A percentile compares a stretch with the other conserved stretches of the same genome.
phyloP scores from a whole-genome alignment of 1,140 invertebrate species.

The Pseudomyrmex pallidus region DNA sequence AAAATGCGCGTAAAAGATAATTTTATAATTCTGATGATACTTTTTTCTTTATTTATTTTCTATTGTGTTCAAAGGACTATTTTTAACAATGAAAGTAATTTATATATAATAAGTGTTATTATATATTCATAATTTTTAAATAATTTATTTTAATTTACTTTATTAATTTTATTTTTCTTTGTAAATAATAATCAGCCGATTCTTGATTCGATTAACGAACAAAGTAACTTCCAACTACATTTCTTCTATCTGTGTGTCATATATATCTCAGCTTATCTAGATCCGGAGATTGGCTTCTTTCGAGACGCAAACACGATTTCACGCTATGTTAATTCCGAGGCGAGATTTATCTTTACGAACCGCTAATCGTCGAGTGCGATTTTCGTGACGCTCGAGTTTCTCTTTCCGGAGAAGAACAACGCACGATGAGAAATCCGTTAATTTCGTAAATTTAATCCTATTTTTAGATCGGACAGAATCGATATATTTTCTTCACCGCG shows the following conservation, averaged over 20 bases:
- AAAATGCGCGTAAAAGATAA: not conserved
- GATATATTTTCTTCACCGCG: constrained; percentile 61
- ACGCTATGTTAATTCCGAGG: not conserved
- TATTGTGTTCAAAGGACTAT: no score
- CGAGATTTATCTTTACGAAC: constrained; percentile 15
- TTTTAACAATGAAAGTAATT: no score
- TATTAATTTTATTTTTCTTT: no score
- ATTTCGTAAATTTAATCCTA: constrained; percentile 53
- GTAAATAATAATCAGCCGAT: not conserved
- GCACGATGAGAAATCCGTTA: not conserved
- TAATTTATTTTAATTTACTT: no score
- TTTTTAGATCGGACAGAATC: constrained; percentile 38
- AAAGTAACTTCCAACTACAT: not conserved
- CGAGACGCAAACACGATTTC: constrained; percentile 2
- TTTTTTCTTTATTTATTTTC: no score
- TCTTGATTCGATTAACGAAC: not conserved
- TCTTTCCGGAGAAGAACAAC: not conserved
- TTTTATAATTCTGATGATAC: not conserved
- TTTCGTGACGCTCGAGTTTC: not conserved
- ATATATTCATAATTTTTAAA: no score
- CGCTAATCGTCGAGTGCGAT: not conserved
- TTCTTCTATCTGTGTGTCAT: not conserved
- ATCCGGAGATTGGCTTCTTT: constrained; percentile 36
- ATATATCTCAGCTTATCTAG: constrained; percentile 22
- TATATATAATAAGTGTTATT: no score